Base-by-base conservation (phyloP, 2,888 invertebrate genomes). In the Gerosis bhagava region DNA sequence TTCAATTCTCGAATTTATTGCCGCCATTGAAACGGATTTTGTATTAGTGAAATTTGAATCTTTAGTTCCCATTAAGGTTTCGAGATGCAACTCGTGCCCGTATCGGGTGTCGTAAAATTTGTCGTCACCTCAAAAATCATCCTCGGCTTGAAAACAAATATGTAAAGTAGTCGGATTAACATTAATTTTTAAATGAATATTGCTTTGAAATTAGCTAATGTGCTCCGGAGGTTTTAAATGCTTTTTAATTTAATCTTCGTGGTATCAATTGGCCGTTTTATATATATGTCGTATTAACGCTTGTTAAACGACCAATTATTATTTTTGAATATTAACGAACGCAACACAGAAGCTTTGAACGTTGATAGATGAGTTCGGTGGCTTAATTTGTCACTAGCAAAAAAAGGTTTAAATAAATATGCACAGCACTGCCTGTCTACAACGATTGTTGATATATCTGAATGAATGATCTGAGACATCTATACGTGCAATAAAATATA, bases 1-100 rank as follows among this genome's bases (percentile, higher is more conserved):
- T 29, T 39, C 26, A 39, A 31, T 31, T 25, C 32, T 26, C 7
- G 13, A 41, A 42, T 54, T 51, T 54, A 53, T 54, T 39, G 16
- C 26, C 2, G 26, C 15, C 40, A 44, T 50, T 21, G 47, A 40
- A 47, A 50, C 49, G 39, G 26, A 41, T 44, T 36, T 46, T 40
- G 45, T 49, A 32, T 49, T 50, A 35, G 37, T 42, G 43, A 37
- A 50, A 53, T 52, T 49, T 36, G 51, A 56, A 51, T 51, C 51
- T 54, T 53, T 49, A 40, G 36, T 16, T 40, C 31, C 28, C 24
- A 3, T 19, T 42, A n/a, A n/a, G n/a, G n/a, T 47, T 34, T 26
- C 19, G 15, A 41, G 29, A 28, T 37, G 31, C 6, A 24, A 21
- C 12, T 12, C 21, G 21, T 16, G 39, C 32, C 47, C 25, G 43